Percentiles rank a stretch among this genome's conserved stretches.
These are phyloP conservation scores for Brachyopa scutellaris DNA, from an alignment of 2,888 invertebrate genomes.

Conservation along the genomic window DNA sequence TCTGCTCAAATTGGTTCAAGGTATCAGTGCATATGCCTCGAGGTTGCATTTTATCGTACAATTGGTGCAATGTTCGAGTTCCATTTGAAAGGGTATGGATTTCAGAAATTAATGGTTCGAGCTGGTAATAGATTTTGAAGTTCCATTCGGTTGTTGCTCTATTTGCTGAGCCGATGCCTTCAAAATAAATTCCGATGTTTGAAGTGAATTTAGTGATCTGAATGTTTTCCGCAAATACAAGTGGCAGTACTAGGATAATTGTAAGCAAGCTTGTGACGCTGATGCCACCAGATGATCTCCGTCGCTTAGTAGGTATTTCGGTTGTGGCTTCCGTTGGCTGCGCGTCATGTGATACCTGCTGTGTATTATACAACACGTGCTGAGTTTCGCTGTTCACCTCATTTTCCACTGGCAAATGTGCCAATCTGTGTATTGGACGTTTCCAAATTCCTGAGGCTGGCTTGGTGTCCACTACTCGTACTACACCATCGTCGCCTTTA, in stretches of 20 bases:
- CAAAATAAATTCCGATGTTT: constrained; percentile 49
- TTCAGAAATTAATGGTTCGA: constrained; percentile 30
- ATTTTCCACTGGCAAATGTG: constrained; percentile 20
- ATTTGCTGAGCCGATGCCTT: constrained; percentile 40
- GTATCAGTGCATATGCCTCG: background rate
- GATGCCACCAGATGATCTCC: background rate
- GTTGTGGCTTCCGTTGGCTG: background rate
- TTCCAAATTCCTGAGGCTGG: constrained; percentile 15
- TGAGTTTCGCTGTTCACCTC: background rate
- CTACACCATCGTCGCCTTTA: constrained; percentile 26
- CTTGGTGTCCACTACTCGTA: constrained; percentile 34
- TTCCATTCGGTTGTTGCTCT: constrained; percentile 47
- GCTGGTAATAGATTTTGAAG: constrained; percentile 46
- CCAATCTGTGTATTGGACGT: constrained; percentile 27
- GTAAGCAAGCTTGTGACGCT: constrained; percentile 4
- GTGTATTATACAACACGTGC: too few species aligned
- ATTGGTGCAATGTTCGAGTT: constrained; percentile 8
- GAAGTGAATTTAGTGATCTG: constrained; percentile 15
- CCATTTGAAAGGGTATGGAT: constrained; percentile 6
- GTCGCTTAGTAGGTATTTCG: constrained; percentile 1
- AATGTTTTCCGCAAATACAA: background rate
- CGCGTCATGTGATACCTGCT: background rate
- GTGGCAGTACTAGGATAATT: constrained; percentile 1
- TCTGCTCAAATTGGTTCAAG: constrained; percentile 10
- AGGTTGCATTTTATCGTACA: background rate